Base-by-base conservation (phyloP, 2,797 vertebrate genomes). In the Lepilemur ruficaudatus region DNA sequence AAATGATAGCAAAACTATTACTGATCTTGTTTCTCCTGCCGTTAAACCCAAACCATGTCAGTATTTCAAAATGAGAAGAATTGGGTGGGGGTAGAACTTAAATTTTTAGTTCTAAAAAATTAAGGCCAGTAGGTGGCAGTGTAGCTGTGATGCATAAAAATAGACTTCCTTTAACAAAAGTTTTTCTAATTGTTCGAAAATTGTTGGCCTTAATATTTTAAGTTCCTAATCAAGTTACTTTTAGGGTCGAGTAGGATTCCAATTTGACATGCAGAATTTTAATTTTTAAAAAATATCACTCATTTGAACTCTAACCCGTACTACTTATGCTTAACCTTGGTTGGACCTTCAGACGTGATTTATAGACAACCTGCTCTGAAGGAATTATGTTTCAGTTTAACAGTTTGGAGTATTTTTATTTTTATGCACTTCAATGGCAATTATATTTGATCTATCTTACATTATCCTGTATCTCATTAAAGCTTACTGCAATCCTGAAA, bases 391-490 rank as follows among this genome's bases (percentile, higher is more conserved):
- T 90, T 89, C 25, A 25, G 2, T 43, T 61, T 89, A 79, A 90
- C 22, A 18, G 28, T 69, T 73, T n/a, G 28, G 15, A 57, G n/a
- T 81, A 80, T n/a, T 82, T 73, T 57, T 43, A 38, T 84, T 91
- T 76, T 92, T 38, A 78, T 72, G 38, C 38, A 76, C 28, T 93
- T 41, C 23, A 61, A 0, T 41, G 38, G 46, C 48, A 86, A 72
- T 96, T 90, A 32, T 63, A 30, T 86, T 89, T 97, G 7, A 88
- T 93, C 96, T 95, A 80, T 80, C 46, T 92, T 94, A 18, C 89
- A 46, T 83, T 84, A 55, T 73, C 50, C 46, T 82, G 38, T 73
- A 72, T 67, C 48, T 90, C n/a, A 93, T 63, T 93, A 94, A 97
- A 55, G 17, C 52, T 90, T 76, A 69, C 23, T 75, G 7, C 20